Evolutionary conservation across 2,888 invertebrate species (phyloP).

Genomic region (Syrphus vitripennis): DNA sequence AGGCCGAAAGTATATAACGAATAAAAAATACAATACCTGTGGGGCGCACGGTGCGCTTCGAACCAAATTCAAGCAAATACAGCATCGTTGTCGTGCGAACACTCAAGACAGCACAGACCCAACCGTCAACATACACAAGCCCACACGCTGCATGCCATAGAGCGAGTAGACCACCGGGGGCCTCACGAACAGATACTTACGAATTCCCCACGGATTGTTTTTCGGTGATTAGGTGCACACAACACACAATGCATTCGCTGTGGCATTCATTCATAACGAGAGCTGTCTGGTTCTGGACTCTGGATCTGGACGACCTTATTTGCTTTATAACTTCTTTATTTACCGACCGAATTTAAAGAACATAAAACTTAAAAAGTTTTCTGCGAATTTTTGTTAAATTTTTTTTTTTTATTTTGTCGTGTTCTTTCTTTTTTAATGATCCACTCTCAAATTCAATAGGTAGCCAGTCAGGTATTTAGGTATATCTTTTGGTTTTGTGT

Average conservation of each 20-base stretch:
- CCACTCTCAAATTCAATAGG: conserved; percentile 39
- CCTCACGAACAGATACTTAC: conserved; percentile 61
- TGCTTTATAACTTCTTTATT: conserved; percentile 69
- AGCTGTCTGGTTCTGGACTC: conserved; percentile 48
- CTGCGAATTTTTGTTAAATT: conserved; percentile 50
- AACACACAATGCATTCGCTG: conserved; percentile 59
- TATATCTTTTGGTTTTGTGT: neutral
- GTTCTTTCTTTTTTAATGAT: conserved; percentile 53
- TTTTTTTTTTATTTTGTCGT: neutral
- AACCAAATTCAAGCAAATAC: conserved; percentile 1
- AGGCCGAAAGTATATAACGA: conserved; percentile 26
- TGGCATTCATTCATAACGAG: conserved; percentile 68
- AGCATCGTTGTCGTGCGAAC: conserved; percentile 31
- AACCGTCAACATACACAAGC: conserved; percentile 51
- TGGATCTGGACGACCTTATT: conserved; percentile 46
- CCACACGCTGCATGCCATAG: conserved; percentile 28
- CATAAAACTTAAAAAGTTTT: conserved; percentile 65
- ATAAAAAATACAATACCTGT: conserved; percentile 42
- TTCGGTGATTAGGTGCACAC: conserved; percentile 66
- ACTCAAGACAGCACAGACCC: too few relatives aligned
- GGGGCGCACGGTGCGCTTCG: conserved; percentile 22
- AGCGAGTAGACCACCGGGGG: conserved; percentile 64
- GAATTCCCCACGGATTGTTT: conserved; percentile 65
- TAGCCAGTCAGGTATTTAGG: conserved; percentile 22
- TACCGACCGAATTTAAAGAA: conserved; percentile 65